These are phyloP conservation scores for Thalassarche chlororhynchos DNA, from an alignment of 2,113 vertebrate species.

Conservation along the genomic window DNA sequence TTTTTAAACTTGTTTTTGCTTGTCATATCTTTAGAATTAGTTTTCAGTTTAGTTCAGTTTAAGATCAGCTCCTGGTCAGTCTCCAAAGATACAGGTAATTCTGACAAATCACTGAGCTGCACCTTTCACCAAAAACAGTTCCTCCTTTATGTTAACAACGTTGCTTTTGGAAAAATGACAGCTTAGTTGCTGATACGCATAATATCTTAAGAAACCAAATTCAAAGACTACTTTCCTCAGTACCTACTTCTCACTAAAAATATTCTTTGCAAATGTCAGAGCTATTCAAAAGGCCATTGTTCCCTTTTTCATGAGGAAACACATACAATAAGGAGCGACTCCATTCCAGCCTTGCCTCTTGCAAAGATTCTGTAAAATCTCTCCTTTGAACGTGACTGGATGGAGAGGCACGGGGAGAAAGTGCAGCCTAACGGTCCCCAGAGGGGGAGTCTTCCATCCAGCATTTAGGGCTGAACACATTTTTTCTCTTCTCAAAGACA, in stretches of 20 bases:
- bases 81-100: neutral
- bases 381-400: neutral
- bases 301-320: neutral
- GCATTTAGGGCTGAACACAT: neutral
- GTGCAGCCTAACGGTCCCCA: neutral
- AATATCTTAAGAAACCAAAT: neutral
- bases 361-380: neutral
- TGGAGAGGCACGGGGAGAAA: neutral
- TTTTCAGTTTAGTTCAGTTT: neutral
- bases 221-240: neutral
- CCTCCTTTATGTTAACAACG: neutral
- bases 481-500: neutral
- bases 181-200: neutral
- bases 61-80: neutral
- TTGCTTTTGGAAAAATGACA: neutral
- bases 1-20: neutral
- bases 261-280: neutral
- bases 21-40: no score
- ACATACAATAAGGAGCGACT: neutral
- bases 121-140: neutral
- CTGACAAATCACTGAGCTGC: neutral
- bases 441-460: neutral
- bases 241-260: neutral
- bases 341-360: neutral
- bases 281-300: neutral